A percentile compares a stretch with the other conserved stretches of the same genome.
phyloP scores from a whole-genome alignment of 2,888 invertebrate genomes.

The Dromius quadrimaculatus region DNA sequence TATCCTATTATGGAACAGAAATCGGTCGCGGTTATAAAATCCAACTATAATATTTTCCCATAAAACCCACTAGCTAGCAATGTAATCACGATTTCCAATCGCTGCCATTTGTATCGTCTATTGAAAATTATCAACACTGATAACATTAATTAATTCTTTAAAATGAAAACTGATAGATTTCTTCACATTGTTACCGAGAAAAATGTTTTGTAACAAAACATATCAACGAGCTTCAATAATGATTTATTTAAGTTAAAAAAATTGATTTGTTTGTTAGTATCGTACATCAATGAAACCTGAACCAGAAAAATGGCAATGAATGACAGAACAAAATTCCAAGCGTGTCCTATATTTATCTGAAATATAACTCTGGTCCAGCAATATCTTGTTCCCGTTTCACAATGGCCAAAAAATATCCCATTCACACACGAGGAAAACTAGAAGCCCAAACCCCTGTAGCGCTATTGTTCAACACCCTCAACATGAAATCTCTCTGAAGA shows the following conservation, averaged over 20 bases:
- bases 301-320: conserved; percentile 58
- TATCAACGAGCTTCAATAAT: too few relatives aligned
- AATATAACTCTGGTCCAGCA: conserved; percentile 65
- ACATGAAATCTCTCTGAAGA: conserved; percentile 7
- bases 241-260: too few relatives aligned
- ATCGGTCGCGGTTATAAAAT: conserved; percentile 9
- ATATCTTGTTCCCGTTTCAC: conserved; percentile 65
- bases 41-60: conserved; percentile 20
- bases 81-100: not conserved
- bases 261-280: too few relatives aligned
- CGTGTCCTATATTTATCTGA: conserved; percentile 58
- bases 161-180: conserved; percentile 8
- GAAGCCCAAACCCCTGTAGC: conserved; percentile 43
- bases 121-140: conserved; percentile 26
- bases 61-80: conserved; percentile 9
- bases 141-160: conserved; percentile 8
- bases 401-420: conserved; percentile 57
- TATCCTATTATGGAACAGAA: not conserved
- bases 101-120: not conserved
- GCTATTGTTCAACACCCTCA: conserved; percentile 11
- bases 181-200: not conserved
- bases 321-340: conserved; percentile 63
- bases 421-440: conserved; percentile 43
- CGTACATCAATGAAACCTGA: conserved; percentile 42
- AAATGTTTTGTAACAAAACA: too few relatives aligned